Conservation (phyloP, 2,888 invertebrate species). For the Ariolimax columbianus region DNA sequence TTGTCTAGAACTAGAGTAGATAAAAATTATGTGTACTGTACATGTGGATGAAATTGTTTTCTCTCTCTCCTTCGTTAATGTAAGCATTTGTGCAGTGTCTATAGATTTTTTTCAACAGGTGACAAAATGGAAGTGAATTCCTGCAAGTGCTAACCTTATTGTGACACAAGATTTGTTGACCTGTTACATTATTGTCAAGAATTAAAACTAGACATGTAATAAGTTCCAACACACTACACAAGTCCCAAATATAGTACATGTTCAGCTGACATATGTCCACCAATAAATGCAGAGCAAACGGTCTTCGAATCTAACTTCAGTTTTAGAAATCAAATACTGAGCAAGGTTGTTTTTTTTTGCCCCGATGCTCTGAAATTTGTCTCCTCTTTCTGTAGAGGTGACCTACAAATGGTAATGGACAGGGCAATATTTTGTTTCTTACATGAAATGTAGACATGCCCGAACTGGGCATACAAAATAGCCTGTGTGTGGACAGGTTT, state of each 20-base stretch:
- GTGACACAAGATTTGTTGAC: not conserved
- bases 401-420: not conserved
- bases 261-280: too few species aligned
- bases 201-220: not conserved
- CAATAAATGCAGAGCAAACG: too few species aligned
- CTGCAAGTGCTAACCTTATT: not conserved
- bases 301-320: too few species aligned
- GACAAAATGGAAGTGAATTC: not conserved
- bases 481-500: not conserved
- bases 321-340: not conserved
- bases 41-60: not conserved
- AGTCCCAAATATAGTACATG: too few species aligned
- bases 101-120: not conserved
- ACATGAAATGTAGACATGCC: not conserved
- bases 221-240: not conserved
- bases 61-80: not conserved
- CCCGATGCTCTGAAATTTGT: not conserved
- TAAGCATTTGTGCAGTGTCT: not conserved
- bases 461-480: not conserved
- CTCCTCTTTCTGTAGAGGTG: not conserved
- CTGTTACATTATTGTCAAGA: not conserved
- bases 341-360: not conserved
- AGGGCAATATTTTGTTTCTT: not conserved
- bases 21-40: constrained; percentile 1
- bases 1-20: constrained; percentile 13